A percentile compares a stretch with the other conserved stretches of the same genome.
Conservation (phyloP, 2,797 vertebrate species). For the Hypotaenidia okinawae region DNA sequence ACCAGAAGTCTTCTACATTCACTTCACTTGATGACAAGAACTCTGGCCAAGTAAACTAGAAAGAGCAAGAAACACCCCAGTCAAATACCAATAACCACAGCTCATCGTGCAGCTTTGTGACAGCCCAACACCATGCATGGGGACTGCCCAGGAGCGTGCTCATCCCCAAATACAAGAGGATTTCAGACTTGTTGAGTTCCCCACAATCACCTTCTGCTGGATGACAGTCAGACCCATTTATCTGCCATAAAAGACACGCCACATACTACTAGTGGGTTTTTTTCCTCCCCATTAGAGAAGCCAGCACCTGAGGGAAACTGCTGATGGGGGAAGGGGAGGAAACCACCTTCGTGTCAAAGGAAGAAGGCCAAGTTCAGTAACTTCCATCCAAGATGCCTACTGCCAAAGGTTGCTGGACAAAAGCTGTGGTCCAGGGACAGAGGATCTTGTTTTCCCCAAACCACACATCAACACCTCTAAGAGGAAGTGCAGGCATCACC, state of each 20-base stretch:
- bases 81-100: background rate
- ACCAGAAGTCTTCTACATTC: slow-evolving; percentile 97
- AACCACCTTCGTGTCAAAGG: background rate
- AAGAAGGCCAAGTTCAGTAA: background rate
- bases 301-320: background rate
- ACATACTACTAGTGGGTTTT: background rate
- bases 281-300: background rate
- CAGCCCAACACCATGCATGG: background rate
- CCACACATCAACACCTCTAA: background rate
- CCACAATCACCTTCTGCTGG: background rate
- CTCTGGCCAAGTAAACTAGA: slow-evolving; percentile 97
- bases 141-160: background rate
- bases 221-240: background rate
- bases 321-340: background rate
- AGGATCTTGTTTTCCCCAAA: slow-evolving; percentile 4
- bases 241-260: background rate
- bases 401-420: background rate
- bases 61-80: slow-evolving; percentile 18
- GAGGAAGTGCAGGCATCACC: slow-evolving; percentile 11
- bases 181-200: background rate
- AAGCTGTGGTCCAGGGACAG: background rate
- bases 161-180: background rate
- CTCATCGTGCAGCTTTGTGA: background rate
- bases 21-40: slow-evolving; percentile 89
- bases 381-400: background rate